Conservation (phyloP, 1,140 invertebrate species). For the Drosophila lini region DNA sequence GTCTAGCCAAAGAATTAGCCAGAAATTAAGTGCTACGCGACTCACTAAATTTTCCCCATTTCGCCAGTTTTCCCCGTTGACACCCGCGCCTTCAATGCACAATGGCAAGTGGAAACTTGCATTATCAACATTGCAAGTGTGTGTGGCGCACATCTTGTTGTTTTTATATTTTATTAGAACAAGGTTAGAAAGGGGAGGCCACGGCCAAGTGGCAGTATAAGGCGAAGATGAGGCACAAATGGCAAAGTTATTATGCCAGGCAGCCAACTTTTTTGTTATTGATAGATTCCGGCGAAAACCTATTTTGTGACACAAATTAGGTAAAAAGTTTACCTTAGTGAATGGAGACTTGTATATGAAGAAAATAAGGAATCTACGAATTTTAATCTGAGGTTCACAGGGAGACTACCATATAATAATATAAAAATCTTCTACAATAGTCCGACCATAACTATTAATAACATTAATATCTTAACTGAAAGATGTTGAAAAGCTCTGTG, state of each 20-base stretch:
- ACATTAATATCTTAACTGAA: no score
- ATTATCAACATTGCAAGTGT: slow-evolving; percentile 27
- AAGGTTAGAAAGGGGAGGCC: slow-evolving; percentile 56
- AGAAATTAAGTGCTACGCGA: slow-evolving; percentile 12
- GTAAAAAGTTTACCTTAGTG: background rate
- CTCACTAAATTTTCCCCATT: slow-evolving; percentile 20
- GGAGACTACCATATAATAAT: no score
- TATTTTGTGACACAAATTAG: slow-evolving; percentile 1
- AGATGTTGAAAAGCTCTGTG: no score
- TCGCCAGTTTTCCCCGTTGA: background rate
- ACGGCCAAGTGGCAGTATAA: background rate
- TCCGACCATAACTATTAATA: no score
- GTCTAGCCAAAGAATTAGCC: slow-evolving; percentile 60
- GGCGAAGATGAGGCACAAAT: slow-evolving; percentile 40
- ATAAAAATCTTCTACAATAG: no score
- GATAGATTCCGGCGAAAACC: slow-evolving; percentile 9
- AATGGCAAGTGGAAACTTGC: slow-evolving; percentile 37
- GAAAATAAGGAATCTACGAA: background rate
- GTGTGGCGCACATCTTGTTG: slow-evolving; percentile 34
- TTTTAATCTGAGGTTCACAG: no score
- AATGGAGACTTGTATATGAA: background rate
- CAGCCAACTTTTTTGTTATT: slow-evolving; percentile 5
- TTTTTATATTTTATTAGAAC: slow-evolving; percentile 68
- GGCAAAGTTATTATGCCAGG: slow-evolving; percentile 51
- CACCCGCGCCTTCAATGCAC: background rate